phyloP scores from a whole-genome alignment of 2,888 invertebrate genomes.

The Antheraea yamamai region DNA sequence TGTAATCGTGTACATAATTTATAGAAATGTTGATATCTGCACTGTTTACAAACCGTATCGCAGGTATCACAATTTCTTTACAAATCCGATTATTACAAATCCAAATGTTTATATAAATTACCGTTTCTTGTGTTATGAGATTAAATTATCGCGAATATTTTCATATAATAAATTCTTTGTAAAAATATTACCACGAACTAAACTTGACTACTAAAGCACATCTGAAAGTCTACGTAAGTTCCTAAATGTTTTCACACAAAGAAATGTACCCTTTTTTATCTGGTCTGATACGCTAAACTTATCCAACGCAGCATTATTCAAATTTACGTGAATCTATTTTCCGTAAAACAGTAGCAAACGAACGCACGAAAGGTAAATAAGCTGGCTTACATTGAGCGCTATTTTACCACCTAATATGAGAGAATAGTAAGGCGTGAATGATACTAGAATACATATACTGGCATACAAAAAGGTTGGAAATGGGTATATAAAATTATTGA shows the following conservation, averaged over 20 bases:
- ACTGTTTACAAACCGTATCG: no score
- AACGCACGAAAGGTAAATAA: constrained; percentile 38
- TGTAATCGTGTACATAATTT: no score
- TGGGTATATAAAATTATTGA: no score
- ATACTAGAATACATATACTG: neutral
- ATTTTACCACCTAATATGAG: constrained; percentile 25
- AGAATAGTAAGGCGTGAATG: constrained; percentile 17
- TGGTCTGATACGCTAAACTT: constrained; percentile 16
- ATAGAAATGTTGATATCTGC: no score
- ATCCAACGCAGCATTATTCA: constrained; percentile 25
- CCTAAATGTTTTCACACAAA: constrained; percentile 1
- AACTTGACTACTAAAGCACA: neutral
- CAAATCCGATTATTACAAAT: no score
- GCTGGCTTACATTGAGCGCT: constrained; percentile 35
- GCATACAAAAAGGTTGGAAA: no score
- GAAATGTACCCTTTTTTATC: constrained; percentile 9
- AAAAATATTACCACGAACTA: neutral
- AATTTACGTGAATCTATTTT: constrained; percentile 32
- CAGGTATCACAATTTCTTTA: no score
- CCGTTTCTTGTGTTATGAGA: neutral
- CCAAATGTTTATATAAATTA: neutral
- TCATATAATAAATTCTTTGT: neutral
- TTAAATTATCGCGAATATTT: neutral
- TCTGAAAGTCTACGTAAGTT: neutral
- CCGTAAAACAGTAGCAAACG: constrained; percentile 32